A percentile compares a stretch with the other conserved stretches of the same genome.
phyloP scores from a whole-genome alignment of 2,797 vertebrate genomes.

The Discoglossus pictus region DNA sequence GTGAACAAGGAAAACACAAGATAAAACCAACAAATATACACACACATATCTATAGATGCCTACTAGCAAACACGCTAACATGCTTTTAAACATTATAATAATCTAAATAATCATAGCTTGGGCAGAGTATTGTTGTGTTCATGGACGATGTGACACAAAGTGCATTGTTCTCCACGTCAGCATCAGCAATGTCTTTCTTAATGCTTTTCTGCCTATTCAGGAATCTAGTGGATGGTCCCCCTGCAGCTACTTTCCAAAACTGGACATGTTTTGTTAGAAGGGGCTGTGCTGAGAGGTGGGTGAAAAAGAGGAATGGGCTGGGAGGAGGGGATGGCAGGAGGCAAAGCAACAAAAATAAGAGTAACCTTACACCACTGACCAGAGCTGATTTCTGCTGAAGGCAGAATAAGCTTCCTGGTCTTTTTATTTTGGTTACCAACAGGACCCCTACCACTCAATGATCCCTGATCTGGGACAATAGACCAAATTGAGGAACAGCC shows the following conservation, averaged over 20 bases:
- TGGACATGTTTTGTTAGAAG: conserved; percentile 51
- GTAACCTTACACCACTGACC: conserved; percentile 45
- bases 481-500: conserved; percentile 39
- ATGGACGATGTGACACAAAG: conserved; percentile 38
- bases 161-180: conserved; percentile 25
- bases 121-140: conserved; percentile 23
- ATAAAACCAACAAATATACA: too few species aligned
- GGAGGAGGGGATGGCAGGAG: conserved; percentile 42
- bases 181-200: conserved; percentile 29
- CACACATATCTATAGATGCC: too few species aligned
- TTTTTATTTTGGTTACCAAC: conserved; percentile 46
- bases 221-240: conserved; percentile 38
- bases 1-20: too few species aligned
- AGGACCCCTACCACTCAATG: conserved; percentile 36
- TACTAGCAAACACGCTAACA: too few species aligned
- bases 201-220: conserved; percentile 50
- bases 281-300: conserved; percentile 33
- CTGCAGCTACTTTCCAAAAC: conserved; percentile 52
- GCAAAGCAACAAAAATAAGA: conserved; percentile 34
- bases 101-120: not conserved
- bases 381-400: conserved; percentile 43
- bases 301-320: conserved; percentile 32
- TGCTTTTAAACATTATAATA: too few species aligned
- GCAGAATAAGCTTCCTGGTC: conserved; percentile 37
- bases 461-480: conserved; percentile 43